Evolutionary conservation across 2,888 invertebrate genomes (phyloP).

Genomic region (Cosmia pyralina): DNA sequence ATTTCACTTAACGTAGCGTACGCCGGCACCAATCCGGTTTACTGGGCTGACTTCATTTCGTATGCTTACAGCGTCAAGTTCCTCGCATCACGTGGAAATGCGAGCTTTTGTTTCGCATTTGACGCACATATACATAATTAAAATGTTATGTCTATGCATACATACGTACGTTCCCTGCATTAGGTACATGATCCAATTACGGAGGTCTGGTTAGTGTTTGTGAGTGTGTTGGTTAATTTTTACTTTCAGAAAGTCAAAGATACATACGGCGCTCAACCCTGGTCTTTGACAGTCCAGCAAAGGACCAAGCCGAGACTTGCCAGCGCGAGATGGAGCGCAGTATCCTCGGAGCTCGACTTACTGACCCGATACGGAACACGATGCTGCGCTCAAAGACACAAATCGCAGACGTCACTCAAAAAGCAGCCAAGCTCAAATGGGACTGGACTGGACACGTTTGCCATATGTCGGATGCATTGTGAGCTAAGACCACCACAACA

Average conservation of each 20-base stretch:
- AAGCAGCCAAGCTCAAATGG: too few species aligned
- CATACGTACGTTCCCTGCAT: slow-evolving; percentile 41
- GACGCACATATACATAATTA: slow-evolving; percentile 69
- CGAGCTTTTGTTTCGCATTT: slow-evolving; percentile 77
- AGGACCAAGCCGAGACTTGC: too few species aligned
- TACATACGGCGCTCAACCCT: too few species aligned
- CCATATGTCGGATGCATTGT: too few species aligned
- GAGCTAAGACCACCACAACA: too few species aligned
- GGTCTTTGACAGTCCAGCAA: too few species aligned
- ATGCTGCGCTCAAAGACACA: too few species aligned
- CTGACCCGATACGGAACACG: too few species aligned
- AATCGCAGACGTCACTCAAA: too few species aligned
- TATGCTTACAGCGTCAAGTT: slow-evolving; percentile 75
- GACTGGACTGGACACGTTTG: too few species aligned
- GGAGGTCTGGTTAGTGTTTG: slow-evolving; percentile 13
- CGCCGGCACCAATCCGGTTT: slow-evolving; percentile 77
- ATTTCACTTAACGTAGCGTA: slow-evolving; percentile 82
- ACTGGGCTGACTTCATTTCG: slow-evolving; percentile 79
- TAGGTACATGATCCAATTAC: slow-evolving; percentile 53
- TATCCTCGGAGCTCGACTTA: too few species aligned
- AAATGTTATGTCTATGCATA: slow-evolving; percentile 57
- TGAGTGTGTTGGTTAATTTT: slow-evolving; percentile 16
- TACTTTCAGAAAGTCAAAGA: neutral
- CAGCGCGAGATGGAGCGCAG: too few species aligned
- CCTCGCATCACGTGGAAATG: slow-evolving; percentile 72